Base-by-base conservation (phyloP, 2,113 vertebrate genomes). In the Apeltes quadracus region DNA sequence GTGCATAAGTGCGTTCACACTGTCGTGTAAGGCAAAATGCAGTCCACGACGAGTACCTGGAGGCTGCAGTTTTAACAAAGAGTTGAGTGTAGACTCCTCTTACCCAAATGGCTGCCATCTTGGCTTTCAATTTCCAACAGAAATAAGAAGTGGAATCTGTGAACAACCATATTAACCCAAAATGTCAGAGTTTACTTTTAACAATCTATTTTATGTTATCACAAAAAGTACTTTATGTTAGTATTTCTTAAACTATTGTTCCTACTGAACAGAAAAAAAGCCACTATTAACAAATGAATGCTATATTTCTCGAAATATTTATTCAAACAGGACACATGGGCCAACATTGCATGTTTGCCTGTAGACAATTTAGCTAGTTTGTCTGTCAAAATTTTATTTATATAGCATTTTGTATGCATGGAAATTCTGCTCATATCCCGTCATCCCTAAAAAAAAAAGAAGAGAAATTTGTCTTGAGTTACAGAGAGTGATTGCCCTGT, bases 321-420 rank as follows among this genome's bases (percentile, higher is more conserved):
- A 89, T 90, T 88, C 87, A 89, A 91, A 91, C 83, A 82, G 70
- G 83, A 87, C 84, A 90, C 79, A 83, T 79, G 72, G 75, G 76
- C 83, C 78, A 81, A 81, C 57, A 69, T 82, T 43, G 41, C 81
- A 81, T 80, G 81, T 88, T 86, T 82, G 75, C 69, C 87, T 87
- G 78, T 76, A 73, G 82, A 89, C 87, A 78, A 78, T 78, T 83
- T 74, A 77, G 69, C 78, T 65, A 76, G 59, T 76, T 27, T 70
- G 64, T 81, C 76, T 82, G 84, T 86, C 80, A 83, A 87, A 90
- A 85, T 76, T 84, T 87, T 84, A 86, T 85, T 82, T 78, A 76
- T 89, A 84, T 67, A 85, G 78, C 67, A 75, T 83, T 82, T 88
- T 79, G 71, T 87, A 87, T 85, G 86, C 84, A 83, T 85, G 88